phyloP scores from a whole-genome alignment of 53 echinoderm and acorn worm genomes.

The Echinometra lucunter region DNA sequence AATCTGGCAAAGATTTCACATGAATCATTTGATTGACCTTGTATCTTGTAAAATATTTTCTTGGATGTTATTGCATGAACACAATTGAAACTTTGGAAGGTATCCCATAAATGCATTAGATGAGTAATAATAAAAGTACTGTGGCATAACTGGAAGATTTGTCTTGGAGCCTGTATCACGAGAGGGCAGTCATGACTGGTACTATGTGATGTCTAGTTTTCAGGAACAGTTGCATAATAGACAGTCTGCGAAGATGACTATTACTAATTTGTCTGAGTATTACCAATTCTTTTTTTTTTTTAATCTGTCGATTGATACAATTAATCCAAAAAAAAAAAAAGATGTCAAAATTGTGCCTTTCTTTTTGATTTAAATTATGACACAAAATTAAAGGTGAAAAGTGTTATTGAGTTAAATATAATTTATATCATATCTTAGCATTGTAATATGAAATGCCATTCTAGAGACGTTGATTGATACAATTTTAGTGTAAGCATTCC shows the following conservation, averaged over 20 bases:
- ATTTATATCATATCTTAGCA: no score
- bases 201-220: neutral
- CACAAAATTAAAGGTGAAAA: no score
- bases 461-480: no score
- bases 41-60: neutral
- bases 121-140: slow-evolving; percentile 4
- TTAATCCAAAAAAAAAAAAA: no score
- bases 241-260: neutral
- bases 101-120: neutral
- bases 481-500: no score
- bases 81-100: slow-evolving; percentile 4
- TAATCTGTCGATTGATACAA: no score
- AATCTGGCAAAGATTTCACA: neutral
- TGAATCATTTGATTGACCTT: slow-evolving; percentile 6
- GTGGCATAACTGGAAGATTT: neutral
- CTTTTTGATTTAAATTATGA: no score
- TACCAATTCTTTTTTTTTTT: no score
- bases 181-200: neutral
- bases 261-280: neutral
- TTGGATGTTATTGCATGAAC: neutral
- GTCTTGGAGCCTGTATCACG: neutral
- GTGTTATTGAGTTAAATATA: no score
- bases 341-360: no score
- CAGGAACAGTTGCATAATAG: neutral
- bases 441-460: no score